Evolutionary conservation across 1,140 invertebrate species (phyloP).

Genomic region (Calycopis cecrops): DNA sequence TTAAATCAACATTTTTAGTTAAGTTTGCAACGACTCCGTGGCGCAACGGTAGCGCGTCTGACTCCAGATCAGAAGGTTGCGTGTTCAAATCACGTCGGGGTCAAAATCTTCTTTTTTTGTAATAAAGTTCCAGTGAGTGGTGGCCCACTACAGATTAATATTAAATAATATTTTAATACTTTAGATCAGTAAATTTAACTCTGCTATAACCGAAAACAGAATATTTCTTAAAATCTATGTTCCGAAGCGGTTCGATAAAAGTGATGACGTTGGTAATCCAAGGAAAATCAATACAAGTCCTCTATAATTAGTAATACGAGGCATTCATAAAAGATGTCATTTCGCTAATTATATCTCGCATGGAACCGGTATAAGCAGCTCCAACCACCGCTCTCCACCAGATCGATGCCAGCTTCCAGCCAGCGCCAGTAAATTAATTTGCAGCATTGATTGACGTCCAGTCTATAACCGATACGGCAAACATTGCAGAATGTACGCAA

Average conservation of each 20-base stretch:
- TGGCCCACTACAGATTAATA: too few species aligned
- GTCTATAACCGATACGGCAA: background rate
- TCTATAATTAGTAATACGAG: slow-evolving; percentile 34
- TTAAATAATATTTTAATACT: too few species aligned
- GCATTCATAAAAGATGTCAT: too few species aligned
- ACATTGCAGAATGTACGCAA: slow-evolving; percentile 2
- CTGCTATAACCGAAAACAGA: too few species aligned
- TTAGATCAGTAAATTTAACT: too few species aligned
- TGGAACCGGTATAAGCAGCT: slow-evolving; percentile 4
- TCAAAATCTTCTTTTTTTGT: slow-evolving; percentile 63
- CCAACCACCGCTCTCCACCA: background rate
- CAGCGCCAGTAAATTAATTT: background rate
- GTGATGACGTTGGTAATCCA: too few species aligned
- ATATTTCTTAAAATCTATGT: too few species aligned
- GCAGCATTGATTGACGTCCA: background rate
- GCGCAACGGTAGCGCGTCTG: slow-evolving; percentile 99
- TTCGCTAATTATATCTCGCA: too few species aligned
- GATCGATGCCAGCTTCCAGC: background rate
- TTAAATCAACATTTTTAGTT: background rate
- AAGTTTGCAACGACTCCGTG: slow-evolving; percentile 81
- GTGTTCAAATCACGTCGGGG: slow-evolving; percentile 99
- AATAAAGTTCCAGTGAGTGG: too few species aligned
- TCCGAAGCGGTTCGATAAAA: too few species aligned
- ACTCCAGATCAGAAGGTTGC: slow-evolving; percentile 99
- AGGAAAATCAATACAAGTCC: too few species aligned